Evolutionary conservation across 2,888 invertebrate genomes (phyloP).

Genomic region (Tachystola acroxantha): DNA sequence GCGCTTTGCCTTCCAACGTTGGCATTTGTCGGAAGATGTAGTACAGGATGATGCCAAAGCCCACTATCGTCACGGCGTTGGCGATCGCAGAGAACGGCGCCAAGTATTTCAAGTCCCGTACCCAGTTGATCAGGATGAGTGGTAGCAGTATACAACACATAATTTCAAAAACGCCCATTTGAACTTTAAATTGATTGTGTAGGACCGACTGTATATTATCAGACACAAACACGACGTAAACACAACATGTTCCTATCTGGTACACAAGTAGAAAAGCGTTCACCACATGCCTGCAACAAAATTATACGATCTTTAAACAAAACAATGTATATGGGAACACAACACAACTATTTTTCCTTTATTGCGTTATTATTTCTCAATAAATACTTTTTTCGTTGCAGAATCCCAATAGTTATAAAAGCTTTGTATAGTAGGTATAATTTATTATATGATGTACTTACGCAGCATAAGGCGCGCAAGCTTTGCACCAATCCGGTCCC

Average conservation of each 20-base stretch:
- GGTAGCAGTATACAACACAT: slow-evolving; percentile 87
- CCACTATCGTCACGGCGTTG: slow-evolving; percentile 88
- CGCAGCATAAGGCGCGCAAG: slow-evolving; percentile 82
- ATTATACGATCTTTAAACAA: too few relatives aligned
- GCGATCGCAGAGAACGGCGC: slow-evolving; percentile 95
- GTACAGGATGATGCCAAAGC: slow-evolving; percentile 91
- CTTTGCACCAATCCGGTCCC: slow-evolving; percentile 83
- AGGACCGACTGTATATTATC: slow-evolving; percentile 87
- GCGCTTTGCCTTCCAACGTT: slow-evolving; percentile 78
- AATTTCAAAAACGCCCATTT: slow-evolving; percentile 79
- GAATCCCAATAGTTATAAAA: too few relatives aligned
- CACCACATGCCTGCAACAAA: slow-evolving; percentile 80
- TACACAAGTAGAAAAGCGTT: slow-evolving; percentile 89
- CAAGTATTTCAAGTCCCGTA: slow-evolving; percentile 89
- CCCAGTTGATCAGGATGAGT: slow-evolving; percentile 88
- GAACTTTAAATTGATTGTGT: slow-evolving; percentile 66
- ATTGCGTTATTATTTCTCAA: too few relatives aligned
- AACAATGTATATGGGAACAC: too few relatives aligned
- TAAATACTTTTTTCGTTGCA: too few relatives aligned
- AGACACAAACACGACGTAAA: slow-evolving; percentile 96
- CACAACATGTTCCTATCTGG: slow-evolving; percentile 97
- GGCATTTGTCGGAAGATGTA: slow-evolving; percentile 88
- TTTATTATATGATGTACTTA: too few relatives aligned
- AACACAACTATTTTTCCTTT: too few relatives aligned
- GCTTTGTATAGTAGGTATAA: too few relatives aligned